phyloP scores from a whole-genome alignment of 2,888 invertebrate genomes.

The Biston stratarius region DNA sequence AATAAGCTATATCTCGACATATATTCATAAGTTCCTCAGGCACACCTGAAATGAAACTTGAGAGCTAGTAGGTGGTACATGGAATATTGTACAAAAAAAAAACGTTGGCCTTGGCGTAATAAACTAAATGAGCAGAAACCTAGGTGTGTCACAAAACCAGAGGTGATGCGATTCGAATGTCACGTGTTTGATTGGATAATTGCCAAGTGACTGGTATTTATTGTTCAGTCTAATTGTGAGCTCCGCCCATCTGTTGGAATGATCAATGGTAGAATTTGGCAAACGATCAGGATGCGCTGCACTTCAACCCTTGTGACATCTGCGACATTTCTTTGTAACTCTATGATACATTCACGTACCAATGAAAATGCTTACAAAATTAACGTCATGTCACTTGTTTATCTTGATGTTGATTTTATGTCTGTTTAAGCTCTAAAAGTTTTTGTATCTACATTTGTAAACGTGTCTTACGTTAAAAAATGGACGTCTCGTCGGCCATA shows the following conservation, averaged over 20 bases:
- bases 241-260: conserved; percentile 40
- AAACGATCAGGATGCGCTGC: conserved; percentile 23
- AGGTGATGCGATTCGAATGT: conserved; percentile 21
- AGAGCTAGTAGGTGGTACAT: no score
- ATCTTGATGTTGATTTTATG: not conserved
- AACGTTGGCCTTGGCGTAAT: not conserved
- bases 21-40: no score
- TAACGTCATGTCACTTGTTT: not conserved
- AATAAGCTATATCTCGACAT: no score
- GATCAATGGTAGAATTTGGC: conserved; percentile 32
- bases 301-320: conserved; percentile 20
- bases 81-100: not conserved
- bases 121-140: conserved; percentile 2
- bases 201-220: conserved; percentile 37
- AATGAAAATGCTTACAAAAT: no score
- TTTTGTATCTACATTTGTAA: conserved; percentile 71
- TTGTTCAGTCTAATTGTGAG: conserved; percentile 40
- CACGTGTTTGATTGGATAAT: conserved; percentile 35
- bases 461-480: conserved; percentile 82
- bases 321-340: not conserved
- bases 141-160: conserved; percentile 22
- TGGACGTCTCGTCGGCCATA: conserved; percentile 81
- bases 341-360: no score
- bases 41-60: no score
- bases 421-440: conserved; percentile 48